phyloP scores from a whole-genome alignment of 2,113 vertebrate genomes.

The Struthio camelus region DNA sequence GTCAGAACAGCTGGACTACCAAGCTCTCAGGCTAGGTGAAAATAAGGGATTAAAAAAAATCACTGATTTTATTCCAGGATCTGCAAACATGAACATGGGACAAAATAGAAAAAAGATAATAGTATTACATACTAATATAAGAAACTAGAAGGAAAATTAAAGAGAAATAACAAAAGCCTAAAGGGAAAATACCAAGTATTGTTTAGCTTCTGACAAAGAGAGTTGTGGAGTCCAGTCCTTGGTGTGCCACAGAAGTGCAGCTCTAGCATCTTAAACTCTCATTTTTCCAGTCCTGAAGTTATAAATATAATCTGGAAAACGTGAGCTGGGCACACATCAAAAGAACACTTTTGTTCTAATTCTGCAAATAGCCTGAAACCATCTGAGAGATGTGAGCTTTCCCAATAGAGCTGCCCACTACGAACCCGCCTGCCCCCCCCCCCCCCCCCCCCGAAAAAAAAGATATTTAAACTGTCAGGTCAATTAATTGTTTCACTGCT shows the following conservation, averaged over 20 bases:
- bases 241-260: neutral
- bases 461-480: neutral
- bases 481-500: neutral
- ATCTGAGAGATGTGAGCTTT: neutral
- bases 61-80: neutral
- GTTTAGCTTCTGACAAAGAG: neutral
- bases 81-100: neutral
- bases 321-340: neutral
- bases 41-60: constrained; percentile 27
- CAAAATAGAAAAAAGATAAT: too few relatives aligned
- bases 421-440: neutral
- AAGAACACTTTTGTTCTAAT: neutral
- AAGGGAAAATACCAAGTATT: neutral
- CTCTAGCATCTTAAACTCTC: neutral
- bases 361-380: neutral
- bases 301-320: neutral
- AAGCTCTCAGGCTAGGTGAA: neutral
- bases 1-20: neutral
- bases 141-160: neutral
- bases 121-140: neutral
- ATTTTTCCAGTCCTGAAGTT: neutral
- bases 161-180: neutral
- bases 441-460: rapidly evolving
- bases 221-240: neutral
- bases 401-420: neutral